Conservation (phyloP, 1,140 invertebrate species). For the Phocides pigmalion region DNA sequence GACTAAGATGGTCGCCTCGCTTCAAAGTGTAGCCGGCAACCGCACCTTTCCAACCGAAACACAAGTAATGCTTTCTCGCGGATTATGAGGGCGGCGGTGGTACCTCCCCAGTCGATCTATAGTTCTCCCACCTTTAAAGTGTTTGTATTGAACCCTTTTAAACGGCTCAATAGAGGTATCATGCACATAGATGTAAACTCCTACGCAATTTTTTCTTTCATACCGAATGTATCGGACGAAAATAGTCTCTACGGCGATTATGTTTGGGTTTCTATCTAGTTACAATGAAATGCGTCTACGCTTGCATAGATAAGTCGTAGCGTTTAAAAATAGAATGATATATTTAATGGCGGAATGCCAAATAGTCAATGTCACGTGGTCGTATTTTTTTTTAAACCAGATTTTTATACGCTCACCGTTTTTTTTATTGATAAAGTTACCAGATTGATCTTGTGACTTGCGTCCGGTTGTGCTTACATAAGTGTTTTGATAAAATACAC, state of each 20-base stretch:
- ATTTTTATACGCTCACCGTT: too few relatives aligned
- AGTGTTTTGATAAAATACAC: too few relatives aligned
- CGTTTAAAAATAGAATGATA: not conserved
- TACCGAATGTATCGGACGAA: not conserved
- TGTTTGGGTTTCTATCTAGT: not conserved
- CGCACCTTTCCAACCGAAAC: too few relatives aligned
- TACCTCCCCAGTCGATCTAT: too few relatives aligned
- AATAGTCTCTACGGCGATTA: not conserved
- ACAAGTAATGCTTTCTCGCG: too few relatives aligned
- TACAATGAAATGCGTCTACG: not conserved
- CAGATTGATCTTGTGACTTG: too few relatives aligned
- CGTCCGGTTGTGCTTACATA: too few relatives aligned
- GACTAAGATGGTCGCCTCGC: too few relatives aligned
- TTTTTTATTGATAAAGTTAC: too few relatives aligned
- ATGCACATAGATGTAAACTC: not conserved
- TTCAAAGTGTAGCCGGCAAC: too few relatives aligned
- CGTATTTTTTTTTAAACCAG: not conserved
- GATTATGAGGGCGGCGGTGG: too few relatives aligned
- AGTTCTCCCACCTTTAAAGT: not conserved
- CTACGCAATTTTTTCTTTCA: not conserved
- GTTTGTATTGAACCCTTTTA: not conserved
- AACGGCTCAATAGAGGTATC: not conserved
- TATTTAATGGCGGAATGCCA: not conserved
- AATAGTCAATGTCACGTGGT: not conserved
- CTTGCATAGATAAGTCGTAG: not conserved